A percentile compares a stretch with the other conserved stretches of the same genome.
These are phyloP conservation scores for Luehdorfia chinensis DNA, from an alignment of 1,140 invertebrate species.

Conservation along the genomic window DNA sequence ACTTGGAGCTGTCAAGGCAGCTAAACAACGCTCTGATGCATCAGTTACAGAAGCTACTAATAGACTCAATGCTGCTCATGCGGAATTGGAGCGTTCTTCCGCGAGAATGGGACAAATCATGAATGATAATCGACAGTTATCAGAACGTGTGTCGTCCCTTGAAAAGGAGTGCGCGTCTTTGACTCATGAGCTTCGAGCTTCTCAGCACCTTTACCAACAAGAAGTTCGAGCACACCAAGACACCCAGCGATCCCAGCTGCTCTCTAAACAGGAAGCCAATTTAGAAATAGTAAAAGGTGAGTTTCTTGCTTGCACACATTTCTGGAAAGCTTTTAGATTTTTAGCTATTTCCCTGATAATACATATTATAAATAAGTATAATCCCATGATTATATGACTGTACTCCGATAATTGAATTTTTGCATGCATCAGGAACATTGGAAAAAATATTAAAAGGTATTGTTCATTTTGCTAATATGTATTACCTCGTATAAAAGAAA, in stretches of 20 bases:
- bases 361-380: constrained; percentile 10
- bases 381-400: constrained; percentile 24
- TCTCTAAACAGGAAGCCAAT: constrained; percentile 94
- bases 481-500: constrained; percentile 5
- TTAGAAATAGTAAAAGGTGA: constrained; percentile 93
- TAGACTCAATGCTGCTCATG: constrained; percentile 82
- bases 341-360: constrained; percentile 21
- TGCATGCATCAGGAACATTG: constrained; percentile 75
- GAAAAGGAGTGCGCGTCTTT: constrained; percentile 94
- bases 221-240: constrained; percentile 93
- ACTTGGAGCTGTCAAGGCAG: constrained; percentile 89
- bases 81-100: constrained; percentile 85
- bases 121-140: constrained; percentile 87
- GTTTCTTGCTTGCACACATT: constrained; percentile 18
- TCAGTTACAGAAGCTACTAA: constrained; percentile 89
- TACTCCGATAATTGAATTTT: constrained; percentile 55
- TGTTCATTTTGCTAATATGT: constrained; percentile 53
- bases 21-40: constrained; percentile 74
- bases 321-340: constrained; percentile 10
- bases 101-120: constrained; percentile 84
- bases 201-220: constrained; percentile 92
- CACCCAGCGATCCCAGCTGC: constrained; percentile 88
- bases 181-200: constrained; percentile 91
- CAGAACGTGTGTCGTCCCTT: constrained; percentile 87
- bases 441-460: constrained; percentile 73